Evolutionary conservation across 1,140 invertebrate species (phyloP).

Genomic region (Agrypnia vestita): DNA sequence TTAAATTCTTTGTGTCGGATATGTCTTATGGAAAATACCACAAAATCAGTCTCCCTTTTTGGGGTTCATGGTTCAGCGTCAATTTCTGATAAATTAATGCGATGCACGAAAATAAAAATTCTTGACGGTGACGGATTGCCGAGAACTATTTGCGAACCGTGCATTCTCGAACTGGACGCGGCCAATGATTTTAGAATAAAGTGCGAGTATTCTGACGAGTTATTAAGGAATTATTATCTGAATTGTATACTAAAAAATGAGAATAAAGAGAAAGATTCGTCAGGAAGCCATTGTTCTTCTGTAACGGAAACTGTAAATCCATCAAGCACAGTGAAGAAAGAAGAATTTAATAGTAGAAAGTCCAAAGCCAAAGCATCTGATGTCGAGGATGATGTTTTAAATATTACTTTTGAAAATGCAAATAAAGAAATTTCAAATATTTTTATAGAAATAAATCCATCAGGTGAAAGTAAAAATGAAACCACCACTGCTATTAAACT

Average conservation of each 20-base stretch:
- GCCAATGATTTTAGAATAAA: conserved; percentile 16
- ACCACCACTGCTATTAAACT: background rate
- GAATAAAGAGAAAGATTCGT: background rate
- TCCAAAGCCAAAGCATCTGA: background rate
- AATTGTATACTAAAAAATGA: background rate
- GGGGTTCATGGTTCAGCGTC: background rate
- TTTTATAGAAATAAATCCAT: background rate
- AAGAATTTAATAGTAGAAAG: background rate
- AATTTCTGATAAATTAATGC: conserved; percentile 1
- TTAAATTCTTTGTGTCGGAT: background rate
- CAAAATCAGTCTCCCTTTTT: background rate
- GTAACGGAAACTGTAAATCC: background rate
- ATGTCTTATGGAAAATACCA: background rate
- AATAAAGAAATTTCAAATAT: background rate
- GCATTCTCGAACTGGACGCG: background rate
- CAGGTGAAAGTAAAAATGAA: background rate
- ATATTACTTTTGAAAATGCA: background rate
- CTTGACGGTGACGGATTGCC: background rate
- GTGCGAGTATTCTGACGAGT: conserved; percentile 22
- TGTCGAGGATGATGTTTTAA: background rate
- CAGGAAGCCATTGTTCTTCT: background rate
- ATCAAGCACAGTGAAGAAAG: too few relatives aligned
- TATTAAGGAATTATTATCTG: conserved; percentile 10
- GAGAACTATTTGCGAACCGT: conserved; percentile 1
- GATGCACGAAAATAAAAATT: conserved; percentile 11